Percentiles rank a stretch among this genome's conserved stretches.
These are phyloP conservation scores for Alcedo atthis DNA, from an alignment of 2,797 vertebrate species.

Conservation along the genomic window DNA sequence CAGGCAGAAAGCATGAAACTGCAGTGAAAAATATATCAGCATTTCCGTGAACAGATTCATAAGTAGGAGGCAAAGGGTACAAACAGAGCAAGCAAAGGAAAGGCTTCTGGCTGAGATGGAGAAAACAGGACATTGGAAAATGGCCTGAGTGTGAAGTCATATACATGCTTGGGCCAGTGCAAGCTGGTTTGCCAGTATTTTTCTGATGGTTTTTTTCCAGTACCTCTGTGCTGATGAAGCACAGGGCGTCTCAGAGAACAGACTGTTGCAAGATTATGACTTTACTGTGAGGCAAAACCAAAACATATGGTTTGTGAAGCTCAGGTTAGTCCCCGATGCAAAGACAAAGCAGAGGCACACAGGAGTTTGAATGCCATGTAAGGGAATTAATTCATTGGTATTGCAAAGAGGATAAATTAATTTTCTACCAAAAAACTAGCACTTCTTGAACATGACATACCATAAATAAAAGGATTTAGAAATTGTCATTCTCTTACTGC, in stretches of 20 bases:
- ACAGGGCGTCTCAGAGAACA: not conserved
- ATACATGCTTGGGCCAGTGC: not conserved
- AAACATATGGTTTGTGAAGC: not conserved
- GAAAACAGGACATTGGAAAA: slow-evolving; percentile 17
- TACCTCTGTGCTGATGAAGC: not conserved
- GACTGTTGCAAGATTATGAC: not conserved
- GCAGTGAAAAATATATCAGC: not conserved
- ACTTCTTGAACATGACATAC: not conserved
- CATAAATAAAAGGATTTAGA: not conserved
- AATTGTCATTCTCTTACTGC: not conserved
- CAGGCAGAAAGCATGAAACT: slow-evolving; percentile 19
- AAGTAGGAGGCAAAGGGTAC: not conserved
- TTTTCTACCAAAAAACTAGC: not conserved
- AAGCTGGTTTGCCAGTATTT: not conserved
- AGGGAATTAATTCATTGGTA: not conserved
- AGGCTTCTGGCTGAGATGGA: not conserved
- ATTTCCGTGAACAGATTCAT: slow-evolving; percentile 15
- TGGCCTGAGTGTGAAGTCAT: not conserved
- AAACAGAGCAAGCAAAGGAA: not conserved
- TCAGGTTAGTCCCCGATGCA: not conserved
- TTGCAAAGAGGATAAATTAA: not conserved
- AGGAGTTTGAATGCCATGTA: not conserved
- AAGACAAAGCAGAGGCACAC: not conserved
- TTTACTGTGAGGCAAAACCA: not conserved
- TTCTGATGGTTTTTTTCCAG: not conserved